A percentile compares a stretch with the other conserved stretches of the same genome.
phyloP scores from a whole-genome alignment of 2,113 vertebrate species.

The Corythornis vintsioides region DNA sequence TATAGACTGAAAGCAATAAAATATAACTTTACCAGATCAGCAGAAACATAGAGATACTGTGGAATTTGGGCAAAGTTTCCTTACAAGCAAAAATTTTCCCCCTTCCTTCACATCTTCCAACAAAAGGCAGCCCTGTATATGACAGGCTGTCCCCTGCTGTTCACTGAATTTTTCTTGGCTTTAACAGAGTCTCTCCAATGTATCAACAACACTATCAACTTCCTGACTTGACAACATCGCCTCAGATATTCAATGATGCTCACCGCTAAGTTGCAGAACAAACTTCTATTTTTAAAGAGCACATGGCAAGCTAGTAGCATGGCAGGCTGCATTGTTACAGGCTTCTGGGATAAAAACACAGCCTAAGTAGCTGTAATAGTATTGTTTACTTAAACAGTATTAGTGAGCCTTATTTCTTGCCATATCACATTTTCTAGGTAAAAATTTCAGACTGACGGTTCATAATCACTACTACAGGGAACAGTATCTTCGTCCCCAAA shows the following conservation, averaged over 20 bases:
- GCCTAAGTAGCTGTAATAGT: background rate
- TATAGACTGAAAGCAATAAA: background rate
- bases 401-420: background rate
- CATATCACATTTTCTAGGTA: background rate
- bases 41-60: background rate
- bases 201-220: slow-evolving; percentile 49
- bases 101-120: background rate
- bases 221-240: slow-evolving; percentile 78
- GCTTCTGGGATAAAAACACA: background rate
- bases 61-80: slow-evolving; percentile 14
- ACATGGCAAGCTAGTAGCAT: background rate
- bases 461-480: background rate
- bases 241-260: slow-evolving; percentile 81
- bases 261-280: slow-evolving; percentile 73
- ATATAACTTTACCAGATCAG: background rate
- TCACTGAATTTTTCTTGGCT: slow-evolving; percentile 55
- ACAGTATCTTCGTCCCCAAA: background rate
- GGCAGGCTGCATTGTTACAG: background rate
- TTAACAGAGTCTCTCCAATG: slow-evolving; percentile 66
- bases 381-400: background rate
- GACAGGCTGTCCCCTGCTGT: background rate
- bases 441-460: slow-evolving; percentile 1
- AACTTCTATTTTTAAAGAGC: slow-evolving; percentile 31
- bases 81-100: background rate
- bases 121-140: slow-evolving; percentile 5